Evolutionary conservation across 2,888 invertebrate species (phyloP).

Genomic region (Oscheius myriophilus): DNA sequence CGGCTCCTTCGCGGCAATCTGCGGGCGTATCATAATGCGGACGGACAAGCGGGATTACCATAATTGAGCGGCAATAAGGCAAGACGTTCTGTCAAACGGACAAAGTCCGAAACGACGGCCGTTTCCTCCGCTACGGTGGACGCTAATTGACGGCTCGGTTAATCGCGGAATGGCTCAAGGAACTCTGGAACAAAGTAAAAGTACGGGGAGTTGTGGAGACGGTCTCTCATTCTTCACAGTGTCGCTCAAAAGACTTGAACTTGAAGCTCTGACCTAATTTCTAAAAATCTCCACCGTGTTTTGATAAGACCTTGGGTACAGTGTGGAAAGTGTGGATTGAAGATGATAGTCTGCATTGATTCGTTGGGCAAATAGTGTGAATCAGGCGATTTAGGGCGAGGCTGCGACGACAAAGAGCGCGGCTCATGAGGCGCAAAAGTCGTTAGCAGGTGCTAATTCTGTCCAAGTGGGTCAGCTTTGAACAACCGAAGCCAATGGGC

Average conservation of each 20-base stretch:
- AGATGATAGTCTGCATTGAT: conserved; percentile 23
- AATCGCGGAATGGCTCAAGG: not conserved
- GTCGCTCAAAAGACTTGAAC: no score
- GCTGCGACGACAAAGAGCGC: conserved; percentile 17
- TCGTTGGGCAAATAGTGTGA: conserved; percentile 26
- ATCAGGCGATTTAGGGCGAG: conserved; percentile 21
- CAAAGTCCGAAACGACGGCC: no score
- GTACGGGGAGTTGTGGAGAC: no score
- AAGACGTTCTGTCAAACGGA: no score
- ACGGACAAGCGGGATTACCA: conserved; percentile 25
- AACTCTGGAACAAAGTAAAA: no score
- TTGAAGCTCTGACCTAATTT: no score
- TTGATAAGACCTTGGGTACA: no score
- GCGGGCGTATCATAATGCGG: conserved; percentile 27
- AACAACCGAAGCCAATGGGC: conserved; percentile 3
- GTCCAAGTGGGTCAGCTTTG: conserved; percentile 26
- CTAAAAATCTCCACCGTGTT: no score
- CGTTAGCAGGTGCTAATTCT: conserved; percentile 31
- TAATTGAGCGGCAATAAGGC: conserved; percentile 29
- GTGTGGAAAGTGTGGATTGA: no score
- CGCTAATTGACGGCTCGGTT: conserved; percentile 15
- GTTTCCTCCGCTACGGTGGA: not conserved
- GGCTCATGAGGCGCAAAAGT: conserved; percentile 30
- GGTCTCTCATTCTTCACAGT: no score
- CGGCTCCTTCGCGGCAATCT: conserved; percentile 10